A percentile compares a stretch with the other conserved stretches of the same genome.
Evolutionary conservation across 2,888 invertebrate genomes (phyloP).

Genomic region (Podotricha telesiphe): DNA sequence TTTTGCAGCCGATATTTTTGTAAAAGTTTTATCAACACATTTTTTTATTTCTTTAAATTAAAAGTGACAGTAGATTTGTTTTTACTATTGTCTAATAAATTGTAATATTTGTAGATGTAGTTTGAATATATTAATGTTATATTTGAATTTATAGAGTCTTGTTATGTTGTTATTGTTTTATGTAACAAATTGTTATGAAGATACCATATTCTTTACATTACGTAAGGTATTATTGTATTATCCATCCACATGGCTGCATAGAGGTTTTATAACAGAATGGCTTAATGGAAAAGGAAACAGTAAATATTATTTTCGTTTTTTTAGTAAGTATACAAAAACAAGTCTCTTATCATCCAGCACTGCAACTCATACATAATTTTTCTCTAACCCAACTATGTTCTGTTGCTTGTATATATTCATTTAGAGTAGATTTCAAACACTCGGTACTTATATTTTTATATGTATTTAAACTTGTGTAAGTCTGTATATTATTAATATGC

Average conservation of each 20-base stretch:
- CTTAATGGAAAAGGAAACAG: neutral
- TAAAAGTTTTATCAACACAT: no score
- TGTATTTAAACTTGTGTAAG: no score
- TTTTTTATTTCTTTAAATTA: no score
- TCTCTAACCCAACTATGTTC: neutral
- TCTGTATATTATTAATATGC: no score
- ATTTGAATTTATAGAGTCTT: neutral
- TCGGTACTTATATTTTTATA: no score
- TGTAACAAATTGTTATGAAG: slow-evolving; percentile 4
- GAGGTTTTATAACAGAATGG: neutral
- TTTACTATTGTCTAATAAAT: no score
- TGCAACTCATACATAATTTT: neutral
- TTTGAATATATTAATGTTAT: neutral
- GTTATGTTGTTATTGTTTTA: slow-evolving; percentile 3
- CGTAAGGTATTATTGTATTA: slow-evolving; percentile 9
- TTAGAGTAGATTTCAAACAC: no score
- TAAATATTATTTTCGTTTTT: neutral
- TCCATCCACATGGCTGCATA: neutral
- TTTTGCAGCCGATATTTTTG: no score
- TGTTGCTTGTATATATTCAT: neutral
- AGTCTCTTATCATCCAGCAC: slow-evolving; percentile 26
- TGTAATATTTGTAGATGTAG: neutral
- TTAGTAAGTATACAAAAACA: slow-evolving; percentile 12
- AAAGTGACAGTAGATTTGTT: no score
- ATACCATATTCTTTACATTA: slow-evolving; percentile 5